Evolutionary conservation across 2,797 vertebrate species (phyloP), one percentile per base, ranked within the genome.

Genomic region (Acridotheres tristis): DNA sequence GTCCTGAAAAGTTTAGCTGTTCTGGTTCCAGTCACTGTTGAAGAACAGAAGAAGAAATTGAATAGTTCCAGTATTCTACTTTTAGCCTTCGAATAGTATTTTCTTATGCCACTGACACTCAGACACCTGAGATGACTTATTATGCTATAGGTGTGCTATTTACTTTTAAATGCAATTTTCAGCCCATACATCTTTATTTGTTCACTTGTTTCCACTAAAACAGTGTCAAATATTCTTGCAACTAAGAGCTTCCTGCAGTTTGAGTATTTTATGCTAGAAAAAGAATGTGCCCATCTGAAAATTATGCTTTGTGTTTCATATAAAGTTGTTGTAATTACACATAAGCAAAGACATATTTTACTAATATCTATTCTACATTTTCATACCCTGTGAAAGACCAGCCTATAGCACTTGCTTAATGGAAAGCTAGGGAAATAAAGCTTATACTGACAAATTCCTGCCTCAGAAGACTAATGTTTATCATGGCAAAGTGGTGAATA

Each of bases 281-380:
- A 86, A 85, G 36, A 7, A 43, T 6, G 32, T 13, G 21, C 21
- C 53, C 61, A 13, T 43, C 26, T 58, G 29, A 82, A 86, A 93
- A 45, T 36, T 32, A 43, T 0, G 0, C 1, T 45, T 73, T 36
- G 4, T 72, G 11, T 25, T 93, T 54, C 30, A 42, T 47, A 57
- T 45, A 76, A 85, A 67, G 36, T 9, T 32, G 14, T 53, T 72
- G 51, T 32, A 78, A 85, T 76, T 63, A 19, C 21, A 87, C 57
- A 85, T 71, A 59, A 45, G 12, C 11, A 79, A 90, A 87, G 7
- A n/a, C 4, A 10, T 54, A 20, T 62, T 74, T 80, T 72, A 42
- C 22, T 57, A 53, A 18, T 54, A 63, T 50, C 47, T 90, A n/a
- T 16, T 61, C 30, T 91, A 62, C 6, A 6, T 90, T 68, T 78